A percentile compares a stretch with the other conserved stretches of the same genome.
These are phyloP conservation scores for Apodemus sylvaticus DNA, from an alignment of 2,113 vertebrate species.

Conservation along the genomic window DNA sequence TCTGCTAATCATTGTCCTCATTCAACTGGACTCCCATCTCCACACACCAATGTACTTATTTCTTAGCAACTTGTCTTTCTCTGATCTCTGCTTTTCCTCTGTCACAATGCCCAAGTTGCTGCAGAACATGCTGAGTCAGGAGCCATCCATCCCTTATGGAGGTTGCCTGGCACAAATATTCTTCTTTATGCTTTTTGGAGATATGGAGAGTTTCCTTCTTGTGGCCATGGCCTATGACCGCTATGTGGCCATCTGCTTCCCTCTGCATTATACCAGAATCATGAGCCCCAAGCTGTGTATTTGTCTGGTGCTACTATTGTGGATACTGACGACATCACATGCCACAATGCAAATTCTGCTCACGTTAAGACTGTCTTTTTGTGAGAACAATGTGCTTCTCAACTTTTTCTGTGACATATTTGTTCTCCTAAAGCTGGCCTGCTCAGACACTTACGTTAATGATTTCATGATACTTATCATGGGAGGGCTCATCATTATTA, in stretches of 20 bases:
- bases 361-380: neutral
- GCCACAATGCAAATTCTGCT: neutral
- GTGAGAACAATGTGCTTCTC: neutral
- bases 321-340: neutral
- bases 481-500: neutral
- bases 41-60: too few relatives aligned
- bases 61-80: too few relatives aligned
- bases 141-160: neutral
- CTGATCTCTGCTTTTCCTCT: neutral
- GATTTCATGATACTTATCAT: neutral
- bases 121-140: neutral
- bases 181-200: neutral
- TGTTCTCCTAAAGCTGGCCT: neutral
- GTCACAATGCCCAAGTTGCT: neutral
- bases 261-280: too few relatives aligned
- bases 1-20: too few relatives aligned
- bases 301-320: too few relatives aligned
- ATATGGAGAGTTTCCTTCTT: too few relatives aligned
- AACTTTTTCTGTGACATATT: neutral
- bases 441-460: neutral
- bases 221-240: too few relatives aligned
- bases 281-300: too few relatives aligned
- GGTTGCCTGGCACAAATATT: neutral
- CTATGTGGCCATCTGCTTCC: too few relatives aligned
- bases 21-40: too few relatives aligned